Evolutionary conservation across 2,888 invertebrate species (phyloP).

Genomic region (Nephrocerus scutellatus): DNA sequence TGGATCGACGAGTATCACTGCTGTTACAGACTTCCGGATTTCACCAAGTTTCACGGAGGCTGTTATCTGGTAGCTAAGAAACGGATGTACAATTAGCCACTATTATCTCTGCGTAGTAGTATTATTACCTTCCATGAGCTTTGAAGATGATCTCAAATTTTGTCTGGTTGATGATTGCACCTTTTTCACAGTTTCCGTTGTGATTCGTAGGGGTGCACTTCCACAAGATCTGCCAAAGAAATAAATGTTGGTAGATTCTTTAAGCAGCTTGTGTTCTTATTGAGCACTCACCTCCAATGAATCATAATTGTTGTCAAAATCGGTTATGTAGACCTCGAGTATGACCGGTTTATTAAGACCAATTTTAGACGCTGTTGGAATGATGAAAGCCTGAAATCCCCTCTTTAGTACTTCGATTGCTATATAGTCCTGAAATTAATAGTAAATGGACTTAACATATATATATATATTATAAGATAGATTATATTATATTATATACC

Average conservation of each 20-base stretch:
- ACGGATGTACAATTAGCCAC: too few species aligned
- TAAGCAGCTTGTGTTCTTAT: not conserved
- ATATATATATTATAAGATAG: too few species aligned
- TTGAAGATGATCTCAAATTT: slow-evolving; percentile 16
- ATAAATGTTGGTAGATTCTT: too few species aligned
- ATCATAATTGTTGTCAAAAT: slow-evolving; percentile 21
- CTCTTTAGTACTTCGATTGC: slow-evolving; percentile 18
- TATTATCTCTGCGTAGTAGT: too few species aligned
- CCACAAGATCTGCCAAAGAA: slow-evolving; percentile 16
- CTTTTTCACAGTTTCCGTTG: slow-evolving; percentile 11
- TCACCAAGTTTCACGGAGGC: slow-evolving; percentile 14
- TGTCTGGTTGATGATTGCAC: slow-evolving; percentile 11
- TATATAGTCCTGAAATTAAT: slow-evolving; percentile 19
- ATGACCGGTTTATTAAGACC: slow-evolving; percentile 20
- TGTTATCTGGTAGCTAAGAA: slow-evolving; percentile 12
- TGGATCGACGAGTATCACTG: slow-evolving; percentile 17
- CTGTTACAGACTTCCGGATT: slow-evolving; percentile 9
- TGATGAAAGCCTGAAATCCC: slow-evolving; percentile 22
- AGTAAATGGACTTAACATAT: too few species aligned
- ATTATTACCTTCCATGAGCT: slow-evolving; percentile 15
- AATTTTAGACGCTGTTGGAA: slow-evolving; percentile 20
- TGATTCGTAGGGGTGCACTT: slow-evolving; percentile 14
- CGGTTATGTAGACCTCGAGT: slow-evolving; percentile 19
- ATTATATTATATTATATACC: too few species aligned
- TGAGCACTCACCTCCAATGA: slow-evolving; percentile 12